Conservation (phyloP, 2,797 vertebrate species). For the Chromobotia macracanthus region DNA sequence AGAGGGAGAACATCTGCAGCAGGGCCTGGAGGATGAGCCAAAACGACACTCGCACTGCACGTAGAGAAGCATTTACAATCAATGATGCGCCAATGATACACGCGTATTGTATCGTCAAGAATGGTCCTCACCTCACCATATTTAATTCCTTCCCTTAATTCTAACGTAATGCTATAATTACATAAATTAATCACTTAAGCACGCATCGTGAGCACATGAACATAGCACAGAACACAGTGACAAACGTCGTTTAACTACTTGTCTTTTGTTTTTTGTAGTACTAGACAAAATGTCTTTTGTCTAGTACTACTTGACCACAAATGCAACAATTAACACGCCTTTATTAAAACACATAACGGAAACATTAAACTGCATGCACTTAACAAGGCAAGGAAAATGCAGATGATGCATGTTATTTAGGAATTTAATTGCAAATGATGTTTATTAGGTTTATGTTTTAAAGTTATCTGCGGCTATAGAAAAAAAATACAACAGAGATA, state of each 20-base stretch:
- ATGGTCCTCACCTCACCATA: not conserved
- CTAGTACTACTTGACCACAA: too few species aligned
- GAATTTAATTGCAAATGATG: not conserved
- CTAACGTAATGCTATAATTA: conserved; percentile 3
- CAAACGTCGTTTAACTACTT: not conserved
- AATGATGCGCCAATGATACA: not conserved
- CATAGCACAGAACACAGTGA: too few species aligned
- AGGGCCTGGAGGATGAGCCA: conserved; percentile 5
- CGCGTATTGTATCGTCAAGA: not conserved
- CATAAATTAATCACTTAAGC: not conserved
- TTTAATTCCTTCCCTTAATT: not conserved
- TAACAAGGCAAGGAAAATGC: too few species aligned
- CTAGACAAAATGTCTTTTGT: too few species aligned
- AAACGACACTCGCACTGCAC: not conserved
- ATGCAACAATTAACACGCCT: too few species aligned
- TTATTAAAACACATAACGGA: too few species aligned
- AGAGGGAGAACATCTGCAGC: conserved; percentile 46
- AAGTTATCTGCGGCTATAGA: not conserved
- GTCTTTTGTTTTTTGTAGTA: too few species aligned
- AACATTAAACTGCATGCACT: too few species aligned
- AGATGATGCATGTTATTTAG: too few species aligned
- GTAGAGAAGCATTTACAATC: not conserved
- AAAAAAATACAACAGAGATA: not conserved
- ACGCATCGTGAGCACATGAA: not conserved
- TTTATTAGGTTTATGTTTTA: not conserved